phyloP scores from a whole-genome alignment of 2,888 invertebrate genomes.

The Zygaena filipendulae region DNA sequence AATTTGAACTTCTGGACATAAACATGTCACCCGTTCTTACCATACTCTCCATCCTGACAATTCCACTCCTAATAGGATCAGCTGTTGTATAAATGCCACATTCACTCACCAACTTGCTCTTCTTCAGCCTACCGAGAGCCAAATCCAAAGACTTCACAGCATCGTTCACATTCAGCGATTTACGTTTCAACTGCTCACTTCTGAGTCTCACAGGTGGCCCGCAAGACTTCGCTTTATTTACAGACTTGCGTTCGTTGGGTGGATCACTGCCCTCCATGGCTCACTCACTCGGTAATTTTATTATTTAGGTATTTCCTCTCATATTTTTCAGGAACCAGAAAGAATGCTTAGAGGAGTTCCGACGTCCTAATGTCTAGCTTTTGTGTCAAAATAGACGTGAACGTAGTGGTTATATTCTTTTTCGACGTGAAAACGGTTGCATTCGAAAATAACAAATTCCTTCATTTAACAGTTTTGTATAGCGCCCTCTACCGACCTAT shows the following conservation, averaged over 20 bases:
- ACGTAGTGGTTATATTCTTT: too few relatives aligned
- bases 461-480: too few relatives aligned
- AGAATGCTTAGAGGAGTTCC: too few relatives aligned
- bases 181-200: constrained; percentile 33
- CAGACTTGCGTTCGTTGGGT: constrained; percentile 27
- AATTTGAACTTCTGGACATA: constrained; percentile 17
- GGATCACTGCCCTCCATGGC: constrained; percentile 36
- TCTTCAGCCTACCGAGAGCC: constrained; percentile 38
- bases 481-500: too few relatives aligned
- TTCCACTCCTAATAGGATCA: constrained; percentile 12
- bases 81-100: constrained; percentile 26
- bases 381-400: too few relatives aligned
- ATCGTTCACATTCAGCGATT: constrained; percentile 39
- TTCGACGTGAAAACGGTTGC: too few relatives aligned
- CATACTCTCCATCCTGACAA: constrained; percentile 3
- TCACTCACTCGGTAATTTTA: constrained; percentile 23
- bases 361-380: too few relatives aligned
- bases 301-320: too few relatives aligned
- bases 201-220: constrained; percentile 22
- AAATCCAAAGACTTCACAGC: constrained; percentile 40
- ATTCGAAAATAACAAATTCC: too few relatives aligned
- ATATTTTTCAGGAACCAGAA: constrained; percentile 15
- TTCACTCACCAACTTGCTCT: constrained; percentile 36
- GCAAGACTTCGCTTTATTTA: constrained; percentile 35
- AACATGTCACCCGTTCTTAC: constrained; percentile 25